Base-by-base conservation (phyloP, 1,140 invertebrate species). In the Sarcophaga peregrina region DNA sequence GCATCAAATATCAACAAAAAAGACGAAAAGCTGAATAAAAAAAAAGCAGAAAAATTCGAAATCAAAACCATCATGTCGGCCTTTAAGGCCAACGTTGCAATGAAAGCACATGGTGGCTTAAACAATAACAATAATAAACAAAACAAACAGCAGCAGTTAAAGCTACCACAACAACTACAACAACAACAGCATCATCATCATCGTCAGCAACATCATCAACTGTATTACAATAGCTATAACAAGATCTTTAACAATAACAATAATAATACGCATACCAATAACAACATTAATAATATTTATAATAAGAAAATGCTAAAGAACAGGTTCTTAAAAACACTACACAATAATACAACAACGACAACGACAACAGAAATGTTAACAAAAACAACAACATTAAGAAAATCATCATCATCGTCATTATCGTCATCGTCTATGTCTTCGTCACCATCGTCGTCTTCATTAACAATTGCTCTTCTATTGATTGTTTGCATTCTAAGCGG, bases 51-150 rank as follows among this genome's bases (percentile, higher is more conserved):
- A n/a, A 78, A 25, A 62, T 78, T 13, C 20, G 46, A 50, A 81
- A 81, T 45, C 74, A 82, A 37, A 37, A 81, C 54, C 50, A 83
- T 76, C 10, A 83, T 83, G 83, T 81, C 83, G 84, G 84, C 84
- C 84, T 85, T 85, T 82, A 84, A 85, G 84, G 84, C 84, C 84
- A 85, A 84, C 75, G 75, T 25, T 78, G 75, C 25, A 78, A 78
- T 78, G 75, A 78, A 78, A 78, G 75, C 75, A 78, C 75, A 78
- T 78, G 75, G 75, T 20, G 75, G 75, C 13, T 48, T 52, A 48
- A 78, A 52, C 75, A 78, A 46, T 25, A 45, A 15, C 50, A 25
- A 50, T 48, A 78, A 47, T 54, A 81, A n/a, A 37, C 17, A 54
- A 20, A 84, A 81, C 50, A 50, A 80, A 80, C 80, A 72, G n/a